These are phyloP conservation scores for Ptilonorhynchus violaceus DNA, from an alignment of 2,113 vertebrate species.

Conservation along the genomic window DNA sequence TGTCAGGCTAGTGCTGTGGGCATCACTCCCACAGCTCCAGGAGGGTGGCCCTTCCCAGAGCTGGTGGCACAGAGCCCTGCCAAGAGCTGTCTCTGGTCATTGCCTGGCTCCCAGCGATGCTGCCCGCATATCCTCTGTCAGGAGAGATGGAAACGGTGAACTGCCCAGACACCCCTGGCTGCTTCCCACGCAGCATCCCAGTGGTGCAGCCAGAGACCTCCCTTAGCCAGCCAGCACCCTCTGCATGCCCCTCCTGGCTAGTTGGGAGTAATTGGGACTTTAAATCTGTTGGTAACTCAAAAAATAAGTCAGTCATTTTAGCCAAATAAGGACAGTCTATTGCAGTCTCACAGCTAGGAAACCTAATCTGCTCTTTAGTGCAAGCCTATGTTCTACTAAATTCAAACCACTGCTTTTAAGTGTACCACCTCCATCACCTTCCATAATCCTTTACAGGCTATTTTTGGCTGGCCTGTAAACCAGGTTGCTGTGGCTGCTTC, in stretches of 20 bases:
- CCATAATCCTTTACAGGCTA: not conserved
- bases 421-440: not conserved
- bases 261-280: not conserved
- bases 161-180: not conserved
- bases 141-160: not conserved
- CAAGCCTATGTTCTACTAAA: not conserved
- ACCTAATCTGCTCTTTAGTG: not conserved
- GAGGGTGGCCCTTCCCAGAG: not conserved
- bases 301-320: not conserved
- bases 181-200: not conserved
- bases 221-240: not conserved
- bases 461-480: not conserved
- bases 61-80: not conserved
- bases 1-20: not conserved
- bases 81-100: not conserved
- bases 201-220: fast-evolving
- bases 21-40: not conserved
- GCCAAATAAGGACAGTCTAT: not conserved
- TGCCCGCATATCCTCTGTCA: not conserved
- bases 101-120: not conserved
- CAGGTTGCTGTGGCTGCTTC: not conserved
- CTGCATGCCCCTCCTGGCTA: not conserved
- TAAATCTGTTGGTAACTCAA: fast-evolving
- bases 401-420: not conserved
- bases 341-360: not conserved